Evolutionary conservation across 2,797 vertebrate genomes (phyloP).

Genomic region (Rhinophrynus dorsalis): DNA sequence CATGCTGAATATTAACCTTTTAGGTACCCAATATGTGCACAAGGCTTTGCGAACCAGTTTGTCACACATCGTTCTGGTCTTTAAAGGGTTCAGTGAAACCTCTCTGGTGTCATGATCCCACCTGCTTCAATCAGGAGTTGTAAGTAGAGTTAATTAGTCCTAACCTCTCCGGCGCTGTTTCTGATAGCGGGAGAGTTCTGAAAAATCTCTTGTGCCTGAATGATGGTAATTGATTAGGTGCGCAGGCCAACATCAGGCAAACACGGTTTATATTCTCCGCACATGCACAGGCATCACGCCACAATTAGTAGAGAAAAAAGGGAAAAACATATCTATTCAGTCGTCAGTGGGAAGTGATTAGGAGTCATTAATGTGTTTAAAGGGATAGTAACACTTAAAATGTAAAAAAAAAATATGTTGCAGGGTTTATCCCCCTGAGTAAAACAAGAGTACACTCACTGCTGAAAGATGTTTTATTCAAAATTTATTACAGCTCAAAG

Average conservation of each 20-base stretch:
- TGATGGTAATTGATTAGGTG: constrained; percentile 37
- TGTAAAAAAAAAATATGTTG: too few species aligned
- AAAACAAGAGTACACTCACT: too few species aligned
- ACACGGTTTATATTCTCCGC: constrained; percentile 11
- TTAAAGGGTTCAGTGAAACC: not conserved
- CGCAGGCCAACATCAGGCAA: constrained; percentile 4
- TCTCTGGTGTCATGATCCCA: constrained; percentile 1
- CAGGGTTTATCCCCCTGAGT: too few species aligned
- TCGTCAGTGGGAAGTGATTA: constrained; percentile 12
- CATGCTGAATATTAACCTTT: too few species aligned
- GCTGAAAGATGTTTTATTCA: too few species aligned
- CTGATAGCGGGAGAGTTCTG: constrained; percentile 2
- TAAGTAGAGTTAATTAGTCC: constrained; percentile 28
- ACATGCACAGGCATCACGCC: constrained; percentile 4
- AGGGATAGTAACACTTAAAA: too few species aligned
- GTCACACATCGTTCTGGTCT: too few species aligned
- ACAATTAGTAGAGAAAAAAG: constrained; percentile 4
- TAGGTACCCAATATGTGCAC: too few species aligned
- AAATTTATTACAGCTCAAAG: too few species aligned
- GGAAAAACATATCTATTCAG: constrained; percentile 14
- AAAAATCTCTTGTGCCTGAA: constrained; percentile 32
- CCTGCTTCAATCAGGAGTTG: not conserved
- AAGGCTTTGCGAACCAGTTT: too few species aligned
- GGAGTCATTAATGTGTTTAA: too few species aligned
- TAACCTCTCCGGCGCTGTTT: constrained; percentile 14